Conservation (phyloP, 2,888 invertebrate species). For the Vanessa cardui region DNA sequence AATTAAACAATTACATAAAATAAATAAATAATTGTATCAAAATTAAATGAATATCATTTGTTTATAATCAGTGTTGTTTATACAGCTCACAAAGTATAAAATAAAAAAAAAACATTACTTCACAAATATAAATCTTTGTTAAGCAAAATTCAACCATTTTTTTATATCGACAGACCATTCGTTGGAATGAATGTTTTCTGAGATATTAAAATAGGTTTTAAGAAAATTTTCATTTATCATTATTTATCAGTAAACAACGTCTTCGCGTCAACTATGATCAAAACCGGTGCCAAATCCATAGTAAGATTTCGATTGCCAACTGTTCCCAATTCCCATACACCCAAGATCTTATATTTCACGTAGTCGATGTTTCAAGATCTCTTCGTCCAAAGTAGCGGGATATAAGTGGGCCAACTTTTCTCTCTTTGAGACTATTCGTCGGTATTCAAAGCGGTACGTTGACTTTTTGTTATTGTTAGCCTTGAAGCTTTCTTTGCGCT, state of each 20-base stretch:
- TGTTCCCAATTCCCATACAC: constrained; percentile 30
- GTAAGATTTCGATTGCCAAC: constrained; percentile 30
- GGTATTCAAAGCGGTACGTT: constrained; percentile 30
- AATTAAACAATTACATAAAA: no score
- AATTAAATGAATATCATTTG: no score
- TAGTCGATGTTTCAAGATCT: constrained; percentile 44
- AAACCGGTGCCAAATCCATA: neutral
- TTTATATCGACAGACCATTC: no score
- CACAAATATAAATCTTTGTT: no score
- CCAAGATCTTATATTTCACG: constrained; percentile 48
- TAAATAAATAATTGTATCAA: no score
- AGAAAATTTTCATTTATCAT: no score
- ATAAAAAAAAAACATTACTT: no score
- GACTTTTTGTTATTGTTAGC: constrained; percentile 33
- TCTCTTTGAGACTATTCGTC: constrained; percentile 31
- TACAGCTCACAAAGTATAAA: no score
- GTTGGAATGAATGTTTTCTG: no score
- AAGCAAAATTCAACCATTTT: no score
- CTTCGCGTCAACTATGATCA: neutral
- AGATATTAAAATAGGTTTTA: neutral
- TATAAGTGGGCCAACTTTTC: constrained; percentile 48
- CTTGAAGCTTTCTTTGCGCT: constrained; percentile 21
- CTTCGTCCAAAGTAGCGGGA: constrained; percentile 34
- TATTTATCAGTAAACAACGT: no score
- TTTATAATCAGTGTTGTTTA: no score